A percentile compares a stretch with the other conserved stretches of the same genome.
Evolutionary conservation across 2,113 vertebrate species (phyloP).

Genomic region (Hiodon tergisus): DNA sequence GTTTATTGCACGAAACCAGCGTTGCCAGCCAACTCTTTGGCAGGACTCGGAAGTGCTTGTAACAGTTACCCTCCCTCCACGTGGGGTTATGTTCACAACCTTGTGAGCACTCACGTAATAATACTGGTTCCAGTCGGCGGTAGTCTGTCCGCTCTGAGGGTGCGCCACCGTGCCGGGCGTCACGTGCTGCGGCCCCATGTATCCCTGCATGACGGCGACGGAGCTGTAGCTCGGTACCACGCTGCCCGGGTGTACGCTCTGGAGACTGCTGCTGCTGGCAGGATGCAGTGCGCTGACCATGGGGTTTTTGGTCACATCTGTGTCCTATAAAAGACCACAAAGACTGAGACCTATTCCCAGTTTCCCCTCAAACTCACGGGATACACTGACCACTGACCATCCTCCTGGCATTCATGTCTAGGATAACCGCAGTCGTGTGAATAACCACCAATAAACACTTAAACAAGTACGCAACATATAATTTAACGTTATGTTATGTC

Average conservation of each 20-base stretch:
- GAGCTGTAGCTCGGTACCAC: conserved; percentile 63
- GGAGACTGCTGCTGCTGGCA: conserved; percentile 53
- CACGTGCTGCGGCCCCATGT: conserved; percentile 57
- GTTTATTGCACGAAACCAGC: too few species aligned
- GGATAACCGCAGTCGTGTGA: background rate
- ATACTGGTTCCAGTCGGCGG: conserved; percentile 66
- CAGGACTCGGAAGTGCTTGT: background rate
- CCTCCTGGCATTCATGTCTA: background rate
- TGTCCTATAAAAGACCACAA: conserved; percentile 43
- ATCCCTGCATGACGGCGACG: conserved; percentile 64
- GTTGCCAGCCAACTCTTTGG: background rate
- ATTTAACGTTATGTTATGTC: too few species aligned
- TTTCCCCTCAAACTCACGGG: background rate
- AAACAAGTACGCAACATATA: background rate
- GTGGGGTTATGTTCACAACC: background rate
- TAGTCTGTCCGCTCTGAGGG: conserved; percentile 41
- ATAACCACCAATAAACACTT: background rate
- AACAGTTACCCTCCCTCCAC: background rate
- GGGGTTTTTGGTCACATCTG: conserved; percentile 52
- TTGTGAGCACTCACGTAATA: conserved; percentile 61
- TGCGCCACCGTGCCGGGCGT: conserved; percentile 40
- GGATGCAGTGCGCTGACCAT: conserved; percentile 58
- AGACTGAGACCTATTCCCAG: background rate
- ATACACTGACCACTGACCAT: background rate
- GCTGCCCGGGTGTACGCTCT: conserved; percentile 50